Evolutionary conservation across 2,888 invertebrate genomes (phyloP), one percentile per base, ranked within the genome.

Genomic region (Morpho achilles): DNA sequence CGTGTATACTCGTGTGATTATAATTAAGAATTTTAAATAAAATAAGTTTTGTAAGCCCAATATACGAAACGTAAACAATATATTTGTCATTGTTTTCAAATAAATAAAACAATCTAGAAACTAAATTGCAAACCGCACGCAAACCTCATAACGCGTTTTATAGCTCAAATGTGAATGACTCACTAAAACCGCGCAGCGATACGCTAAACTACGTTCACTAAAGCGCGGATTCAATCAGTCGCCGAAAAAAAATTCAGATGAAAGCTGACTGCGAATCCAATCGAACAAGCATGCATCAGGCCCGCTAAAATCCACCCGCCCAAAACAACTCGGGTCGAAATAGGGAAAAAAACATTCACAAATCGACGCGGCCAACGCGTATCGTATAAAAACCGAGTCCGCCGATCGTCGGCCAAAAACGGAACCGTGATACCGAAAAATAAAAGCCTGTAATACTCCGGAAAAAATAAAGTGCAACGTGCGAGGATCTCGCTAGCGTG

Each of bases 401-500:
- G 73, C 83, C 86, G 84, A 86, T 87, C 79, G 86, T 74, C 78
- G 82, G 81, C 89, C 87, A 87, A 87, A 87, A 88, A 82, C 87
- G 89, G 85, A 82, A 82, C 87, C 77, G 88, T 86, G 87, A 89
- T 89, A 90, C 90, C 90, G 80, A 90, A 84, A 90, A 90, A 87
- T 89, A 90, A 88, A 89, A 84, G 83, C 75, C 79, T 68, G 77
- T 84, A 86, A 87, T 87, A 77, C 86, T 70, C 74, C 75, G 78
- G 82, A 82, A 84, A 85, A 88, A 89, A 88, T 84, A 86, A 82
- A 87, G 77, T 76, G 73, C 72, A 70, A 66, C 71, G 76, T 73
- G 69, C 67, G 72, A 68, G 67, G 68, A 67, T 68, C 70, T 54
- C 61, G 53, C 59, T 66, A 69, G 74, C 69, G 62, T 65, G 72